Percentiles rank a stretch among this genome's conserved stretches.
phyloP scores from a whole-genome alignment of 92 coral and sea anemone species.

The Nematostella vectensis region DNA sequence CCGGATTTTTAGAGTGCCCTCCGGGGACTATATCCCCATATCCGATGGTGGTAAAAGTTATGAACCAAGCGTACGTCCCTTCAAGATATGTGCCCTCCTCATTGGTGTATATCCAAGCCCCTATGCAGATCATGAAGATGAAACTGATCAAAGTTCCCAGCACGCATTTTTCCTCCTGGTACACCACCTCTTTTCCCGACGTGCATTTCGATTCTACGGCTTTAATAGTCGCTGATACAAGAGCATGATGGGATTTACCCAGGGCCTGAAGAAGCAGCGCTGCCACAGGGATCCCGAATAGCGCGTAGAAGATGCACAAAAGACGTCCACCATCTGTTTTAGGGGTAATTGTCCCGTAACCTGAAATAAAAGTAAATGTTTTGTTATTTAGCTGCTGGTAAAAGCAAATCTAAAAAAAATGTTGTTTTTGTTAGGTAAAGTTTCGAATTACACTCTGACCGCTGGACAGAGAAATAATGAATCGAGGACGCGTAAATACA shows the following conservation, averaged over 20 bases:
- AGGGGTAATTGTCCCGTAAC: slow-evolving; percentile 31
- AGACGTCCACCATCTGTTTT: slow-evolving; percentile 18
- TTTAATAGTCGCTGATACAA: background rate
- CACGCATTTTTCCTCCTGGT: slow-evolving; percentile 19
- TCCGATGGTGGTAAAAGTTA: slow-evolving; percentile 40
- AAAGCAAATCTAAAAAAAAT: background rate
- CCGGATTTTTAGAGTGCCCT: background rate
- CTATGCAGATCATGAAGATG: slow-evolving; percentile 5
- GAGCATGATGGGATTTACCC: slow-evolving; percentile 6
- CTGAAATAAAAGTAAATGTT: slow-evolving; percentile 4
- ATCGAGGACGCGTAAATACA: too few species aligned
- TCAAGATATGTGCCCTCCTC: slow-evolving; percentile 10
- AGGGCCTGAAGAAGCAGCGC: slow-evolving; percentile 21
- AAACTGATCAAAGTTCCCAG: slow-evolving; percentile 5
- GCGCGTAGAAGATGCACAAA: slow-evolving; percentile 31
- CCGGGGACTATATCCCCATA: slow-evolving; percentile 35
- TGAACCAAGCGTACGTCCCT: slow-evolving; percentile 36
- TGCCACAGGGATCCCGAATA: slow-evolving; percentile 34
- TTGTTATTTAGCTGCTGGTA: background rate
- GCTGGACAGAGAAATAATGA: too few species aligned
- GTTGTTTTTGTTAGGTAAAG: background rate
- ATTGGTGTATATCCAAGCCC: slow-evolving; percentile 1
- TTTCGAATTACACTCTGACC: too few species aligned
- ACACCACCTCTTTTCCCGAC: background rate
- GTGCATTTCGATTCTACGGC: slow-evolving; percentile 1